phyloP scores from a whole-genome alignment of 2,113 vertebrate species.

The human region GRCh38 chr6:71879001-71879500 shows the following conservation, averaged over 20 bases:
- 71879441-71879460: constrained; percentile 63
- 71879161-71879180: constrained; percentile 2
- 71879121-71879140: neutral
- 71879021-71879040: constrained; percentile 7
- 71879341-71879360: constrained; percentile 53
- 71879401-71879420: constrained; percentile 63
- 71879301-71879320: constrained; percentile 6
- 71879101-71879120: constrained; percentile 18
- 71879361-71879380: constrained; percentile 58
- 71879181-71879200: neutral
- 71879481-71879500: constrained; percentile 50
- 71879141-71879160: neutral
- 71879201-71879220: neutral
- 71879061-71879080: constrained; percentile 33
- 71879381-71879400: constrained; percentile 68
- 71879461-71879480: constrained; percentile 60
- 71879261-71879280: neutral
- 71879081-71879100: constrained; percentile 1
- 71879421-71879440: constrained; percentile 67
- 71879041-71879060: neutral
- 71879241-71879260: neutral
- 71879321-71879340: neutral
- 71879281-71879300: neutral
- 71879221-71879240: constrained; percentile 5
- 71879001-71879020: neutral